A percentile compares a stretch with the other conserved stretches of the same genome.
phyloP scores from a whole-genome alignment of 2,888 invertebrate species.

The Tipula helvola region DNA sequence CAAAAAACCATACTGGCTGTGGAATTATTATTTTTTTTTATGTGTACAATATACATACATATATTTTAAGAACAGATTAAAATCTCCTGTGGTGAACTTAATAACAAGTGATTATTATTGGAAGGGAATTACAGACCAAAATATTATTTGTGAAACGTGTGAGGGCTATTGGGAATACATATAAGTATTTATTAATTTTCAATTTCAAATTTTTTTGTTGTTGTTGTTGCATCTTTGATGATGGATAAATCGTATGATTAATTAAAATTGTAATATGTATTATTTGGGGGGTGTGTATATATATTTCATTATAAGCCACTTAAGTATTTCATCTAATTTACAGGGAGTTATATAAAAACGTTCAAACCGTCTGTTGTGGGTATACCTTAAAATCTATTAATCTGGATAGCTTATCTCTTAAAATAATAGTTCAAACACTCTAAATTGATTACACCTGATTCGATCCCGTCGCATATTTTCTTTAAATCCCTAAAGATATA shows the following conservation, averaged over 20 bases:
- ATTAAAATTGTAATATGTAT: neutral
- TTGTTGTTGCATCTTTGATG: neutral
- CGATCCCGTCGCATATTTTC: neutral
- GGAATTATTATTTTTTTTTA: neutral
- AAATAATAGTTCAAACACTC: neutral
- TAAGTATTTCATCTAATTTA: neutral
- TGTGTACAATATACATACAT: neutral
- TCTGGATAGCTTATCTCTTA: neutral
- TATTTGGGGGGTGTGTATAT: neutral
- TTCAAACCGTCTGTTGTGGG: no score
- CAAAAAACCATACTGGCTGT: neutral
- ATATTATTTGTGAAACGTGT: conserved; percentile 10
- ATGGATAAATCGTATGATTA: conserved; percentile 4
- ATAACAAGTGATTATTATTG: conserved; percentile 23
- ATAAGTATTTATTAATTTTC: neutral
- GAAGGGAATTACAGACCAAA: neutral
- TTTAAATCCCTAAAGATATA: neutral
- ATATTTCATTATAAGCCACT: neutral
- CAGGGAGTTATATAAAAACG: neutral
- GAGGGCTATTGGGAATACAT: neutral
- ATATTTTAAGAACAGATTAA: conserved; percentile 24
- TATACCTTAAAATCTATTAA: neutral
- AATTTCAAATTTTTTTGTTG: neutral
- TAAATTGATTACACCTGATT: neutral
- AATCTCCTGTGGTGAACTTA: conserved; percentile 35